A percentile compares a stretch with the other conserved stretches of the same genome.
Conservation (phyloP, 2,797 vertebrate genomes). For the Cercopithecus diana region DNA sequence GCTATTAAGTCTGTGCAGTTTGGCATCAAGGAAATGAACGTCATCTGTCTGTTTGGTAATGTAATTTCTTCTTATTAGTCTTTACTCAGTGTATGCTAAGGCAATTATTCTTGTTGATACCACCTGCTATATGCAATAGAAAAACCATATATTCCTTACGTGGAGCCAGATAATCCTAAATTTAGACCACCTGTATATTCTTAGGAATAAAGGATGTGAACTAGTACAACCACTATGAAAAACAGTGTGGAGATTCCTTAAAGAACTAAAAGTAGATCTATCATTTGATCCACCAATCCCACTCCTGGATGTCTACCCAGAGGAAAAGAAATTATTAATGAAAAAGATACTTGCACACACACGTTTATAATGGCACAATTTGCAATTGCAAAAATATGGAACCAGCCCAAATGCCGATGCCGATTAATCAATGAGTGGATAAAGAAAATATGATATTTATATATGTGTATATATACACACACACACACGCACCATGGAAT, state of each 20-base stretch:
- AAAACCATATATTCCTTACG: conserved; percentile 9
- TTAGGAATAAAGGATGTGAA: background rate
- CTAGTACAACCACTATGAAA: background rate
- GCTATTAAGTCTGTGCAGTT: background rate
- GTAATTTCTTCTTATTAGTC: conserved; percentile 47
- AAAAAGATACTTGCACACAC: background rate
- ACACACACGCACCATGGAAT: background rate
- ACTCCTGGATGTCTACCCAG: background rate
- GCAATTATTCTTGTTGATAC: conserved; percentile 16
- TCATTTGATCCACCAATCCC: background rate
- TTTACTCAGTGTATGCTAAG: conserved; percentile 42
- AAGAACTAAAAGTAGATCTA: background rate
- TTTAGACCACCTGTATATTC: background rate
- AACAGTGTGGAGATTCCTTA: background rate
- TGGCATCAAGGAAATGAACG: conserved; percentile 17
- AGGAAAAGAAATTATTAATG: background rate
- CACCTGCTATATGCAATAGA: background rate
- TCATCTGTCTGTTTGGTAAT: conserved; percentile 49
- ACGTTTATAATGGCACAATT: background rate
- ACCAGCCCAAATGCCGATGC: background rate
- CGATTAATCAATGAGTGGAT: background rate
- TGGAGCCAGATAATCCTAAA: conserved; percentile 23
- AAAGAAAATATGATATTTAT: background rate
- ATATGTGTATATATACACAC: fast-evolving
- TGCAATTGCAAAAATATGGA: background rate